Evolutionary conservation across 2,113 vertebrate species (phyloP).

Genomic region (Psophia crepitans): DNA sequence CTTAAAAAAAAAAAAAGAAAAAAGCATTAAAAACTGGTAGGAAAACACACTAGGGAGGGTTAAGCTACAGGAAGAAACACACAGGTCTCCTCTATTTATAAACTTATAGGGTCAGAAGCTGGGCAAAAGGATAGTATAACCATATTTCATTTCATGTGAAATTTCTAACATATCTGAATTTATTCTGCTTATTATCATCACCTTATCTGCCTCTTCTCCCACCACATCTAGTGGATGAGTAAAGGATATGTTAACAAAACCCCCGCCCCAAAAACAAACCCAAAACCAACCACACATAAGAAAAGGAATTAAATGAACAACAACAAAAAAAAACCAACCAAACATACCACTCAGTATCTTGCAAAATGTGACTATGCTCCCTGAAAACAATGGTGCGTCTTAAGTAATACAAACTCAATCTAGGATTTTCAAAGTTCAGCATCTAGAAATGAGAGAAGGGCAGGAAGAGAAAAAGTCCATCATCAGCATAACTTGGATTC

Average conservation of each 20-base stretch:
- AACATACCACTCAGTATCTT: not conserved
- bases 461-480: not conserved
- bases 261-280: not conserved
- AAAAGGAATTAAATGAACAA: not conserved
- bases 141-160: not conserved
- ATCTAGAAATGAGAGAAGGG: not conserved
- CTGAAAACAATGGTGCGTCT: not conserved
- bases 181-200: not conserved
- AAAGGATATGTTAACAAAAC: not conserved
- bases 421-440: not conserved
- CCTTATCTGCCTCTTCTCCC: not conserved
- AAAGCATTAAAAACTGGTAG: not conserved
- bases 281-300: not conserved
- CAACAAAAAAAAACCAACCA: too few species aligned
- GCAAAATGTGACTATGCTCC: not conserved
- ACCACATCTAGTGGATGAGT: not conserved
- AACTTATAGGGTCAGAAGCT: not conserved
- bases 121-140: not conserved
- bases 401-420: not conserved
- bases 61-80: not conserved
- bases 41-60: not conserved
- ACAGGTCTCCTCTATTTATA: not conserved
- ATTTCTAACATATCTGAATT: not conserved
- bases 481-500: not conserved
- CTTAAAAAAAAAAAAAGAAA: not conserved